A percentile compares a stretch with the other conserved stretches of the same genome.
Evolutionary conservation across 2,113 vertebrate species (phyloP).

Genomic region (Struthio camelus): DNA sequence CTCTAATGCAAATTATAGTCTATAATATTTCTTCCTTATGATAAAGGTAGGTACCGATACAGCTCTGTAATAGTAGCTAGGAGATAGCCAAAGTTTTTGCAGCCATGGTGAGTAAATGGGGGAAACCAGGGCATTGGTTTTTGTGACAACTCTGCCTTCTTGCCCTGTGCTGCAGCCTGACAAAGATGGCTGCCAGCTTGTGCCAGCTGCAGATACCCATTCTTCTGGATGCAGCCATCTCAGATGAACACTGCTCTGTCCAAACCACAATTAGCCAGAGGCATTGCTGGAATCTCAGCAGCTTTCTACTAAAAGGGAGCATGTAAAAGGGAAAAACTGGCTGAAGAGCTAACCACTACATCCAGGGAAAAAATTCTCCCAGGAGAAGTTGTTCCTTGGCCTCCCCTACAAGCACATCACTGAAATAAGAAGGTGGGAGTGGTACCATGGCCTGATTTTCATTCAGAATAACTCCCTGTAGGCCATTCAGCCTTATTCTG

Average conservation of each 20-base stretch:
- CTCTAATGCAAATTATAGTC: background rate
- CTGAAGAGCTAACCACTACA: background rate
- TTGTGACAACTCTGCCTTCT: background rate
- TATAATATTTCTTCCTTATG: background rate
- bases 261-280: background rate
- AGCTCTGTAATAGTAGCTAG: background rate
- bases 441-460: background rate
- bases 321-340: background rate
- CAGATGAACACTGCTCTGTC: background rate
- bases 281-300: background rate
- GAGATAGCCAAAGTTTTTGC: background rate
- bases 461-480: background rate
- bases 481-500: background rate
- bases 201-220: background rate
- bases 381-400: background rate
- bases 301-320: background rate
- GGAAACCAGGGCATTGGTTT: background rate
- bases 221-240: background rate
- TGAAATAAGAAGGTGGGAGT: background rate
- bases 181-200: background rate
- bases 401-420: background rate
- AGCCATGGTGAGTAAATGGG: background rate
- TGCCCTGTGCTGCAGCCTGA: background rate
- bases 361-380: background rate
- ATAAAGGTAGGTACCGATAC: background rate